These are phyloP conservation scores for Potamilus streckersoni DNA, from an alignment of 1,140 invertebrate species.

Conservation along the genomic window DNA sequence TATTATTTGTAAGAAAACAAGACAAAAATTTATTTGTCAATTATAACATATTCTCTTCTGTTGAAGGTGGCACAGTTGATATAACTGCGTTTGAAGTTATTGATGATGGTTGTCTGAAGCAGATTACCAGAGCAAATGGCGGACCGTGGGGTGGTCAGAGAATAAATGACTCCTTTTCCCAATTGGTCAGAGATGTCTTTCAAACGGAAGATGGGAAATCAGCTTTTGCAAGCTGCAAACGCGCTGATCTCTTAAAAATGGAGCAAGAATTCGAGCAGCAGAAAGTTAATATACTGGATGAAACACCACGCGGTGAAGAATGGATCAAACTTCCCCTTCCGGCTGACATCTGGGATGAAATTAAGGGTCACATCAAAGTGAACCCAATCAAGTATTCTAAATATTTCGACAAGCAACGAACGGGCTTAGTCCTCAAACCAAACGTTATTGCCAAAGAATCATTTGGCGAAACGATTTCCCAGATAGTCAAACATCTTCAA, in stretches of 20 bases:
- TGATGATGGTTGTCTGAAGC: conserved; percentile 2
- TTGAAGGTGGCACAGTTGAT: conserved; percentile 24
- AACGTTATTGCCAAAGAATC: neutral
- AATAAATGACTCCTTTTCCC: conserved; percentile 21
- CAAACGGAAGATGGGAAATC: conserved; percentile 5
- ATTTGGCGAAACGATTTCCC: neutral
- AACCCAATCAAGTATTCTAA: neutral
- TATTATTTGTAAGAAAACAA: too few relatives aligned
- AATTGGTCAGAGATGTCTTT: conserved; percentile 14
- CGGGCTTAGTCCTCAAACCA: neutral
- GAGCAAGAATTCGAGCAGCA: conserved; percentile 18
- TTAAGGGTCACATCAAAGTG: neutral
- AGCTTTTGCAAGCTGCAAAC: neutral
- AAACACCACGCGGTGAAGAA: neutral
- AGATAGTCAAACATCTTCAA: neutral
- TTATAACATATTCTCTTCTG: too few relatives aligned
- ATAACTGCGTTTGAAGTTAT: conserved; percentile 17
- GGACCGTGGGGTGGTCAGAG: conserved; percentile 18
- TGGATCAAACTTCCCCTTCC: too few relatives aligned
- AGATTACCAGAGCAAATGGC: neutral
- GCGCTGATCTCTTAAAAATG: conserved; percentile 6
- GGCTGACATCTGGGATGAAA: neutral
- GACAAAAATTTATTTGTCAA: too few relatives aligned
- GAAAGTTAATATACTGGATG: conserved; percentile 12
- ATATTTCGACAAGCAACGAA: neutral